These are phyloP conservation scores for Clarias fuscus DNA, from an alignment of 2,797 vertebrate species.

Conservation along the genomic window DNA sequence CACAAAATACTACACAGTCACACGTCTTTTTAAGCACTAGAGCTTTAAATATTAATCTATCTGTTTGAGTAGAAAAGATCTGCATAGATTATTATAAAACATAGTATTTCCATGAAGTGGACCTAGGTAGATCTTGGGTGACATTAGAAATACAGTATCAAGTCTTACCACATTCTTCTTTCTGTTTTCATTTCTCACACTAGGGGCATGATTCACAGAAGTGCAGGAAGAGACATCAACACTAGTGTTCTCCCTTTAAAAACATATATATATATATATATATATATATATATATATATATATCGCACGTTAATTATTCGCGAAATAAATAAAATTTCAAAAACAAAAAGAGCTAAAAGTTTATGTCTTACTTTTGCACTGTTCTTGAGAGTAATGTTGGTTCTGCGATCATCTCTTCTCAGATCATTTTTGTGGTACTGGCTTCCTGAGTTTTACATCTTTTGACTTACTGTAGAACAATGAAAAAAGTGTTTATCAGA, in stretches of 20 bases:
- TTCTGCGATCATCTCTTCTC: conserved; percentile 82
- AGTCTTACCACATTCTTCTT: conserved; percentile 72
- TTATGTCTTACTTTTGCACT: conserved; percentile 73
- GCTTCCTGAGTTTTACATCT: conserved; percentile 34
- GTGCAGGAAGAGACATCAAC: conserved; percentile 63
- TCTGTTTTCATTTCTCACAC: conserved; percentile 75
- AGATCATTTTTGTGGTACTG: conserved; percentile 62
- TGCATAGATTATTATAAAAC: not conserved
- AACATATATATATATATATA: not conserved
- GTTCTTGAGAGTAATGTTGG: conserved; percentile 67
- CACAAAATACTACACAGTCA: not conserved
- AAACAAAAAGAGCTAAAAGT: not conserved
- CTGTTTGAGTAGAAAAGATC: not conserved
- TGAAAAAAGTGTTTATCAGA: not conserved
- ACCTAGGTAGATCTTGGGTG: not conserved
- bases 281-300: too few species aligned
- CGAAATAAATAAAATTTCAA: not conserved
- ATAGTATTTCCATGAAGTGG: not conserved
- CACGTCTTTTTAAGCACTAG: not conserved
- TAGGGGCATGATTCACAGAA: conserved; percentile 68
- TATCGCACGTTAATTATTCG: not conserved
- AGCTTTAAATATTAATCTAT: not conserved
- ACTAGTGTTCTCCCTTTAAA: conserved; percentile 64
- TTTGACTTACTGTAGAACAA: conserved; percentile 27
- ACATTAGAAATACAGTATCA: not conserved